A percentile compares a stretch with the other conserved stretches of the same genome.
phyloP scores from a whole-genome alignment of 1,140 invertebrate genomes.

The Bombus fervidus region DNA sequence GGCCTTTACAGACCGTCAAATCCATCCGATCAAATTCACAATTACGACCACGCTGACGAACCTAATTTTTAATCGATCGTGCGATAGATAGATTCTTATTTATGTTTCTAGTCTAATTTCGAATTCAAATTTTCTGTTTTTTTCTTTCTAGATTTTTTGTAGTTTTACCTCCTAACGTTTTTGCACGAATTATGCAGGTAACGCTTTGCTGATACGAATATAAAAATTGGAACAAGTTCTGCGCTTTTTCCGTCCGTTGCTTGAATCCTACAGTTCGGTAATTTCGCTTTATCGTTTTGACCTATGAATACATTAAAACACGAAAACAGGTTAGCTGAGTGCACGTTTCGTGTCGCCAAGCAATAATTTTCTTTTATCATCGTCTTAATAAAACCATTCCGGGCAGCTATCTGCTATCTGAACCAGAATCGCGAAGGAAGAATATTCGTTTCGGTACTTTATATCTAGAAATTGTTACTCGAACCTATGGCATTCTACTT shows the following conservation, averaged over 20 bases:
- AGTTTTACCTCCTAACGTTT: too few species aligned
- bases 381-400: not conserved
- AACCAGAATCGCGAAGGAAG: not conserved
- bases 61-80: not conserved
- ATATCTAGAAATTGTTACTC: too few species aligned
- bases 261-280: not conserved
- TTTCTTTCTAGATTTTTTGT: not conserved
- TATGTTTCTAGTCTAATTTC: not conserved
- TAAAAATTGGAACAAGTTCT: not conserved
- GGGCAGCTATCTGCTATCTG: too few species aligned
- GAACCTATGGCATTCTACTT: not conserved
- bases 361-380: not conserved
- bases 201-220: not conserved
- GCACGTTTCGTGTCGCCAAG: too few species aligned
- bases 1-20: not conserved
- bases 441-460: too few species aligned
- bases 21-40: not conserved
- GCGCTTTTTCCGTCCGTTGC: not conserved
- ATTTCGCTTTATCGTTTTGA: not conserved
- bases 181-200: not conserved
- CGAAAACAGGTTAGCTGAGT: not conserved
- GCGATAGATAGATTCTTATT: not conserved
- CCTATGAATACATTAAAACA: not conserved
- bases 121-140: not conserved
- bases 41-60: not conserved